Conservation (phyloP, 2,113 vertebrate species). For the Hemichromis elongatus region DNA sequence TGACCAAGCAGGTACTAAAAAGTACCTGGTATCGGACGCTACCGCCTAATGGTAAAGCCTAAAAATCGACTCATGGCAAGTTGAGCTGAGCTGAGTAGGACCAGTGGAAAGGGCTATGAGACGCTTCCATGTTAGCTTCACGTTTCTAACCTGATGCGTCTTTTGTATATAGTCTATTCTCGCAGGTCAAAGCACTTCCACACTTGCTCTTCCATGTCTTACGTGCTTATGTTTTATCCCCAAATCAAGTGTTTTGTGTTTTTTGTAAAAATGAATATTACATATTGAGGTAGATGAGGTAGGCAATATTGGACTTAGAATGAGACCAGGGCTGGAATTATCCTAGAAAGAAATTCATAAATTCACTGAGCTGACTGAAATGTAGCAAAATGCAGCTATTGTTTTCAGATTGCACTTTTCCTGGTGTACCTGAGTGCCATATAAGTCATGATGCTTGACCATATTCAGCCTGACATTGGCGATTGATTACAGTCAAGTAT, state of each 20-base stretch:
- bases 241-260: not conserved
- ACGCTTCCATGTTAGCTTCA: not conserved
- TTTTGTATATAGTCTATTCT: not conserved
- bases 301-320: not conserved
- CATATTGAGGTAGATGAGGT: not conserved
- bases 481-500: too few species aligned
- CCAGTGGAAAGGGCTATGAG: not conserved
- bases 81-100: not conserved
- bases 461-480: too few species aligned
- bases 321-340: not conserved
- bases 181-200: not conserved
- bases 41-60: not conserved
- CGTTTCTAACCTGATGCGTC: not conserved
- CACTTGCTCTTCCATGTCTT: not conserved
- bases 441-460: too few species aligned
- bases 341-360: not conserved
- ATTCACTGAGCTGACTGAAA: not conserved
- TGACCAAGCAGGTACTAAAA: not conserved
- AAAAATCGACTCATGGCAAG: not conserved
- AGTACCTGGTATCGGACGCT: not conserved
- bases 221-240: not conserved
- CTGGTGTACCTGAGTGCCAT: too few species aligned
- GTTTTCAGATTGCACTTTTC: not conserved
- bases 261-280: not conserved
- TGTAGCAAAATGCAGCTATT: not conserved